Evolutionary conservation across 1,140 invertebrate species (phyloP).

Genomic region (Aporrectodea caliginosa): DNA sequence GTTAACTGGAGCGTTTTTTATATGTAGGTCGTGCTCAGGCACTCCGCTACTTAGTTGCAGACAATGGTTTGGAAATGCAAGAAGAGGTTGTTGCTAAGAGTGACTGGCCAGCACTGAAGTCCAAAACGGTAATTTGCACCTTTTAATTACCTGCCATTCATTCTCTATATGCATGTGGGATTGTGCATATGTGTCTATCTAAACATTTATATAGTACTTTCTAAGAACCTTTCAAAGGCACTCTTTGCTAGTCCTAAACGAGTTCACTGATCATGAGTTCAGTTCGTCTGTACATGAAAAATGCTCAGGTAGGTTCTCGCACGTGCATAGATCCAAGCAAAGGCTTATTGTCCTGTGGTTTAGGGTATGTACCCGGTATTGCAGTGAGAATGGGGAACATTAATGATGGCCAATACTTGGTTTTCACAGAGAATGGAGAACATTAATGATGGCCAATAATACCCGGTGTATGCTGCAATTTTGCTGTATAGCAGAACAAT

Average conservation of each 20-base stretch:
- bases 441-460: too few species aligned
- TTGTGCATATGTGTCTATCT: background rate
- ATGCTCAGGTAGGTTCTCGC: background rate
- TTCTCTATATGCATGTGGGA: background rate
- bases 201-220: background rate
- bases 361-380: too few species aligned
- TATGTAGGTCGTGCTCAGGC: conserved; percentile 9
- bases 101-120: conserved; percentile 11
- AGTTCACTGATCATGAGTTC: background rate
- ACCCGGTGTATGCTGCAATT: too few species aligned
- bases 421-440: too few species aligned
- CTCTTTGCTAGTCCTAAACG: background rate
- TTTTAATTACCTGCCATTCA: background rate
- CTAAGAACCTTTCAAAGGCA: too few species aligned
- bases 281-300: background rate
- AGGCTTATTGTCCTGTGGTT: too few species aligned
- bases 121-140: background rate
- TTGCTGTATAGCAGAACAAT: too few species aligned
- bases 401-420: too few species aligned
- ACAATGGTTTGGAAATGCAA: conserved; percentile 6
- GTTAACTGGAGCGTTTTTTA: background rate
- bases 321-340: too few species aligned
- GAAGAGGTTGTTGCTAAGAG: background rate
- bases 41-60: background rate
- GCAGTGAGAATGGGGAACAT: too few species aligned